phyloP scores from a whole-genome alignment of 2,113 vertebrate species.

The Mugil cephalus region DNA sequence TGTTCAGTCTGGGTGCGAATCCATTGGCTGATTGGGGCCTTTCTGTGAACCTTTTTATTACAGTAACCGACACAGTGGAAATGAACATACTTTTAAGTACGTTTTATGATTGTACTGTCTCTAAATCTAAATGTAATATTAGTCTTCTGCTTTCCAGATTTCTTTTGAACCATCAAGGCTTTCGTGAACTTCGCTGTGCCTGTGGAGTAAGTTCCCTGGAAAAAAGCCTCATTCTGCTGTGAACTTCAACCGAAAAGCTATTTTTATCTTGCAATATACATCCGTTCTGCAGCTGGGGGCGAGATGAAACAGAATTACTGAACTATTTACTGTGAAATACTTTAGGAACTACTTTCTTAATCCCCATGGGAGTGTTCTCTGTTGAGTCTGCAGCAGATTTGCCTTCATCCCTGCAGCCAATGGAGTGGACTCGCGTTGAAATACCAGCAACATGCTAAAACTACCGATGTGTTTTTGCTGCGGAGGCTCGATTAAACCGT shows the following conservation, averaged over 20 bases:
- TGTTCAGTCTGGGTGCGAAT: too few species aligned
- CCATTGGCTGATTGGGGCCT: too few species aligned
- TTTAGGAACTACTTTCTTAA: constrained; percentile 5
- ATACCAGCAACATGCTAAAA: constrained; percentile 13
- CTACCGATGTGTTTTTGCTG: constrained; percentile 6
- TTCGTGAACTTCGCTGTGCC: neutral
- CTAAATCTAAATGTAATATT: neutral
- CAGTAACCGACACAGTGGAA: neutral
- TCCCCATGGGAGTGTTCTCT: neutral
- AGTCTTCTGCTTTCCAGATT: neutral
- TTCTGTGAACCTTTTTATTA: too few species aligned
- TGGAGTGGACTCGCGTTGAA: neutral
- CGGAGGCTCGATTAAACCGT: constrained; percentile 26
- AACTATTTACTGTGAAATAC: constrained; percentile 22
- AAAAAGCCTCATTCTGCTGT: neutral
- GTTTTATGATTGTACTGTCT: too few species aligned
- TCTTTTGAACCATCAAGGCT: neutral
- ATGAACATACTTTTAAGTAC: too few species aligned
- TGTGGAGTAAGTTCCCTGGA: too few species aligned
- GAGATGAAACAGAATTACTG: constrained; percentile 43
- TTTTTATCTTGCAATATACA: constrained; percentile 36
- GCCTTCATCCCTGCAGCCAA: constrained; percentile 15
- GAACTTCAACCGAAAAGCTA: constrained; percentile 7
- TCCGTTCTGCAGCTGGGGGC: constrained; percentile 10
- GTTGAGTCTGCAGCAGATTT: constrained; percentile 21